These are phyloP conservation scores for Labia minor DNA, from an alignment of 2,888 invertebrate genomes.

Conservation along the genomic window DNA sequence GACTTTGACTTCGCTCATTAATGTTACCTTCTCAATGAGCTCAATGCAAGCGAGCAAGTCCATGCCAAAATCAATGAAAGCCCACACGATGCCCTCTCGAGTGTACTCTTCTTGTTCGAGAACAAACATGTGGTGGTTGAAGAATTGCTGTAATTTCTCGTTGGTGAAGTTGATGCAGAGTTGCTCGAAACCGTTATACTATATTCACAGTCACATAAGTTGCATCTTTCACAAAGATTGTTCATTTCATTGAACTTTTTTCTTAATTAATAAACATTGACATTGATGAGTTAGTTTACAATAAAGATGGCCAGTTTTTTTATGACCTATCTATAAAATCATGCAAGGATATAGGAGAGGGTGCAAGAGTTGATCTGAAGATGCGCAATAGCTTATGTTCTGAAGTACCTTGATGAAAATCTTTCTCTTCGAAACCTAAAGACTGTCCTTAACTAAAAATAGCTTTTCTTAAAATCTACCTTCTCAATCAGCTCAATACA, in stretches of 20 bases:
- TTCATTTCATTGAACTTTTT: constrained; percentile 14
- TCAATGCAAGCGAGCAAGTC: constrained; percentile 97
- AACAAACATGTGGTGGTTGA: constrained; percentile 99
- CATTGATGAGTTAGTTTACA: not conserved
- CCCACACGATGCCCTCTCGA: constrained; percentile 93
- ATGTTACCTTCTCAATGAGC: constrained; percentile 86
- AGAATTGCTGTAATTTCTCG: constrained; percentile 98
- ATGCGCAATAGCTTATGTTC: not conserved
- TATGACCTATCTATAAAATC: not conserved
- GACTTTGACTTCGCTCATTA: constrained; percentile 4
- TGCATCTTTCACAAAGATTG: not conserved
- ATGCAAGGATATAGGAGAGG: not conserved
- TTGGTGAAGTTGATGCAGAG: constrained; percentile 99
- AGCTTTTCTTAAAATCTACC: constrained; percentile 42
- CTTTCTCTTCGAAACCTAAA: not conserved
- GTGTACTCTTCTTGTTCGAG: constrained; percentile 99
- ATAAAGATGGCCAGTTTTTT: not conserved
- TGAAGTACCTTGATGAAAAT: not conserved
- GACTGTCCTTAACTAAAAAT: not conserved
- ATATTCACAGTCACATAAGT: constrained; percentile 33
- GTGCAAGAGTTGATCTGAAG: not conserved
- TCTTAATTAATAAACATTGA: too few species aligned
- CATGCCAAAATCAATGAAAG: constrained; percentile 99
- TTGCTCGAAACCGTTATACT: constrained; percentile 99
- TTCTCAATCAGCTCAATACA: constrained; percentile 87